Evolutionary conservation across 1,140 invertebrate genomes (phyloP).

Genomic region (Drosophila rufa): DNA sequence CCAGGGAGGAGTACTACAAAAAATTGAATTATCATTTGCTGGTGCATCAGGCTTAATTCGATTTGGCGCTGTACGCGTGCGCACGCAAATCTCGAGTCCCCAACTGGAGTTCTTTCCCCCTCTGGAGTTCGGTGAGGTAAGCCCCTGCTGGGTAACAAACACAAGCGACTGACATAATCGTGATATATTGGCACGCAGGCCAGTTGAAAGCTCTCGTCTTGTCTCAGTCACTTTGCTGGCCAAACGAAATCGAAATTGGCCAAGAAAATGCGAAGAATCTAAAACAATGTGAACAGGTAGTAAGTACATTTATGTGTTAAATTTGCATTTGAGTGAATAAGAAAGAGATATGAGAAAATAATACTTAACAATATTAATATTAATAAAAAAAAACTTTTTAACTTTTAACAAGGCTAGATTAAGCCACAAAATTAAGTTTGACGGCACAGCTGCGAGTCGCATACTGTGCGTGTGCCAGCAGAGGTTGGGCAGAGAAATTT

Average conservation of each 20-base stretch:
- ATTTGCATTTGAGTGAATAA: too few relatives aligned
- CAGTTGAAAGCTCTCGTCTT: slow-evolving; percentile 46
- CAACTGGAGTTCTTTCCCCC: slow-evolving; percentile 8
- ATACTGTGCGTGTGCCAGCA: too few relatives aligned
- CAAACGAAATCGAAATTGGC: slow-evolving; percentile 23
- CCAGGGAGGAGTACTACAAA: slow-evolving; percentile 10
- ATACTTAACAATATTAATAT: too few relatives aligned
- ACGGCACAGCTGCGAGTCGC: too few relatives aligned
- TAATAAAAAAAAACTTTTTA: too few relatives aligned
- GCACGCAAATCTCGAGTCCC: slow-evolving; percentile 60
- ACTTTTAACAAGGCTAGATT: too few relatives aligned
- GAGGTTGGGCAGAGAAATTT: too few relatives aligned
- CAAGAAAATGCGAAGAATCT: neutral
- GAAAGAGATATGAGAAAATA: too few relatives aligned
- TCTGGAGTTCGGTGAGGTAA: slow-evolving; percentile 6
- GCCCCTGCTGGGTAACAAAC: slow-evolving; percentile 69
- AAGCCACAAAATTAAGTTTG: too few relatives aligned
- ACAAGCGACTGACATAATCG: slow-evolving; percentile 80
- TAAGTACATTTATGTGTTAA: rapidly evolving
- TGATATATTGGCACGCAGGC: slow-evolving; percentile 77
- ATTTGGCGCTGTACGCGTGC: slow-evolving; percentile 81
- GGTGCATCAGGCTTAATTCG: slow-evolving; percentile 79
- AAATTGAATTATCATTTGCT: slow-evolving; percentile 82
- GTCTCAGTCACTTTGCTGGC: slow-evolving; percentile 20
- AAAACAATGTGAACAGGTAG: neutral